Evolutionary conservation across 2,113 vertebrate genomes (phyloP).

Genomic region (Pipa parva): DNA sequence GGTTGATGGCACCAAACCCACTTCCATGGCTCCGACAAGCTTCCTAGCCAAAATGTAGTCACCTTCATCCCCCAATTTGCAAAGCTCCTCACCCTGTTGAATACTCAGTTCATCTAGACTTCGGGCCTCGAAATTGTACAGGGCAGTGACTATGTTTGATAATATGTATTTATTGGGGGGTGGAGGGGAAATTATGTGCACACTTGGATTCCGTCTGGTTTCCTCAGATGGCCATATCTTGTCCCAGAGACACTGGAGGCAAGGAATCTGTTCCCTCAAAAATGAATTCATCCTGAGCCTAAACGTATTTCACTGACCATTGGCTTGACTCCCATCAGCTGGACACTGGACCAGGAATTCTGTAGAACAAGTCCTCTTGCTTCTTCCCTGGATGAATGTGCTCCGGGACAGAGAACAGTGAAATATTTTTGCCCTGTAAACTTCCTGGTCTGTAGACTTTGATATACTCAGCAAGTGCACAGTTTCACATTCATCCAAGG

Average conservation of each 20-base stretch:
- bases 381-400: background rate
- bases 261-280: conserved; percentile 73
- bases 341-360: too few relatives aligned
- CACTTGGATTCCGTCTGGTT: conserved; percentile 31
- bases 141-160: conserved; percentile 67
- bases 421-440: conserved; percentile 10
- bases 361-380: background rate
- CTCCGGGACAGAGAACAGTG: background rate
- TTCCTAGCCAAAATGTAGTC: conserved; percentile 76
- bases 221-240: conserved; percentile 69
- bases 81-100: conserved; percentile 76
- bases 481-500: background rate
- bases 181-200: background rate
- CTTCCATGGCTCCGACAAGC: conserved; percentile 68
- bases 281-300: conserved; percentile 72
- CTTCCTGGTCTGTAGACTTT: conserved; percentile 30
- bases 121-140: conserved; percentile 78
- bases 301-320: accelerated
- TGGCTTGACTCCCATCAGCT: too few relatives aligned
- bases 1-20: conserved; percentile 78
- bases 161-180: background rate
- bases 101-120: conserved; percentile 76
- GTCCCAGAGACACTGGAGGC: conserved; percentile 75
- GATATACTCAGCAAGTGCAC: background rate
- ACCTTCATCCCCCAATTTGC: conserved; percentile 75